Conservation (phyloP, 2,113 vertebrate genomes). For the Cheirogaleus medius region DNA sequence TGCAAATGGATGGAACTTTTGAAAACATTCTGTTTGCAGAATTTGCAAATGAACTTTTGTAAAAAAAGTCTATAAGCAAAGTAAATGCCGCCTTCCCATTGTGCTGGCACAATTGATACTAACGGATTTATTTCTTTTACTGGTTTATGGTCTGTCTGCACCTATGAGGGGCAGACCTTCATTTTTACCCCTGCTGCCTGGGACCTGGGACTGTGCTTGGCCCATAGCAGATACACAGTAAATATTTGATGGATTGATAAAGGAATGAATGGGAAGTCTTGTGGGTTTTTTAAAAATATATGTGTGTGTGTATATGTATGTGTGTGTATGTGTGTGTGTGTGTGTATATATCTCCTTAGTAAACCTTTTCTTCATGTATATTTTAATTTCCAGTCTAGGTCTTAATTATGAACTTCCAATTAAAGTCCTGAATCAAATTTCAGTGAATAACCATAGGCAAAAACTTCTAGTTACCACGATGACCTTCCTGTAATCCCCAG, state of each 20-base stretch:
- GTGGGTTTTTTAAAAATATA: background rate
- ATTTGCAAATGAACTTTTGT: background rate
- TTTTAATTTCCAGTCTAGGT: background rate
- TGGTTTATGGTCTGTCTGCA: background rate
- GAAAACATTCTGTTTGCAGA: background rate
- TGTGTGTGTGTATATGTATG: too few relatives aligned
- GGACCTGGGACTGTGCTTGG: background rate
- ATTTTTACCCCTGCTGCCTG: background rate
- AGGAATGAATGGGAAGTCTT: background rate
- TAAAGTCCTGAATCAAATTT: slow-evolving; percentile 28
- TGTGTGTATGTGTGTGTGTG: too few relatives aligned
- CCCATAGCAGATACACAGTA: background rate
- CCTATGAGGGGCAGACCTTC: background rate
- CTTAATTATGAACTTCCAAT: slow-evolving; percentile 33
- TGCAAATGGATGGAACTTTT: background rate
- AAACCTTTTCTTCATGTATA: background rate
- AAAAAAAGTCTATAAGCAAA: background rate
- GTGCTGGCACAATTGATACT: background rate
- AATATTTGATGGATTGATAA: background rate
- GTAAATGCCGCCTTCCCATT: background rate
- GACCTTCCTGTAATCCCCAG: background rate
- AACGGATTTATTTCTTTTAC: background rate
- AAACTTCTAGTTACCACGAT: slow-evolving; percentile 18
- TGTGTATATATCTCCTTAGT: background rate
- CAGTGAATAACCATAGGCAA: background rate